Base-by-base conservation (phyloP, 2,888 invertebrate species). In the Limulus polyphemus region DNA sequence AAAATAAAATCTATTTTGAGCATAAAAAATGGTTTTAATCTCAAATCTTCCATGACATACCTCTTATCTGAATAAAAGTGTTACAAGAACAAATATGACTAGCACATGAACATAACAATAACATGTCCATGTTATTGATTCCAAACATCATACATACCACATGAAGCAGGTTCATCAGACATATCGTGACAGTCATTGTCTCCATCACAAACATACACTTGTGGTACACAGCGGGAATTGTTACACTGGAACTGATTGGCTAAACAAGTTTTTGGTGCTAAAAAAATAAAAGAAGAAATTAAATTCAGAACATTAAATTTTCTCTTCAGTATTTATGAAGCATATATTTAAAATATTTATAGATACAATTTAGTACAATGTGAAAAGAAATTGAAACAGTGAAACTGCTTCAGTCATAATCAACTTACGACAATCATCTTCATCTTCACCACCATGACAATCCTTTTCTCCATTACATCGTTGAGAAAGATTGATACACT, bases 121-220 rank as follows among this genome's bases (percentile, higher is more conserved):
- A 7, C 32, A 32, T 32, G 32, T 7, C 32, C 1, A 32, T 32
- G 32, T 32, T 32, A 32, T 32, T 32, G 32, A 32, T 32, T 32
- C 32, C 32, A 32, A 32, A 32, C 32, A 55, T 47, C 9, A 62
- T 13, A 57, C 65, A 58, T 66, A 68, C 69, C 67, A 63, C 74
- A 74, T 59, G 67, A 68, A 10, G 58, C 63, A 32, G 69, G 72
- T 65, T 74, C 74, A 65, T 73, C 76, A 61, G 81, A 83, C 60
- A 82, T 83, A 75, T 88, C 87, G 13, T 80, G 80, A 76, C 90
- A 90, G 76, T 90, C 89, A 63, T 82, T 79, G 74, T 87, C 87
- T 17, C 81, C 83, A 78, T 89, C 89, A 76, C 89, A 89, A 58
- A 84, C 83, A 88, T 89, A 90, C 65, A 87, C 85, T 46, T 80